Percentiles rank a stretch among this genome's conserved stretches.
Conservation (phyloP, 2,888 invertebrate species). For the Dione juno region DNA sequence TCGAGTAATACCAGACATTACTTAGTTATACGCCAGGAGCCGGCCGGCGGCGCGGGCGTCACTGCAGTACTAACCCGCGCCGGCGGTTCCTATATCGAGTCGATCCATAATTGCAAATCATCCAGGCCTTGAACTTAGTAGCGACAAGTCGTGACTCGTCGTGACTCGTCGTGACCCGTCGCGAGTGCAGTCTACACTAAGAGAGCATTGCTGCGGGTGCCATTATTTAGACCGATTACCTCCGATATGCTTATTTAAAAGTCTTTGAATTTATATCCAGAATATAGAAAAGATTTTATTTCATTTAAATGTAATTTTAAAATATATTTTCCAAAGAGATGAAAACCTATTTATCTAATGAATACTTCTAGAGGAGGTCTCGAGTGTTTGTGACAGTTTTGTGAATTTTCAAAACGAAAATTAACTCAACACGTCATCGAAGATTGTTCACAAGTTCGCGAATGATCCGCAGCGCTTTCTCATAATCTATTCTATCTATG, state of each 20-base stretch:
- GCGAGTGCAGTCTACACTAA: constrained; percentile 33
- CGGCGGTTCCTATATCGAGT: too few species aligned
- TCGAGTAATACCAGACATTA: constrained; percentile 13
- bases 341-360: constrained; percentile 10
- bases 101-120: constrained; percentile 45
- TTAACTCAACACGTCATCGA: constrained; percentile 46
- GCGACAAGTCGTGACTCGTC: neutral
- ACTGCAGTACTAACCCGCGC: too few species aligned
- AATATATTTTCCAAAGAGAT: constrained; percentile 32
- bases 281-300: constrained; percentile 26
- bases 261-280: constrained; percentile 21
- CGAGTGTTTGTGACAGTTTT: constrained; percentile 43
- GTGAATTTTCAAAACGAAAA: constrained; percentile 47
- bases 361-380: constrained; percentile 21
- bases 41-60: constrained; percentile 1
- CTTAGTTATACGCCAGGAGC: constrained; percentile 20
- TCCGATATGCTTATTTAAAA: constrained; percentile 23
- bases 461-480: constrained; percentile 41
- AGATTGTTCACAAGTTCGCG: constrained; percentile 31
- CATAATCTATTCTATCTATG: constrained; percentile 31
- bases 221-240: constrained; percentile 36
- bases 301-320: constrained; percentile 25
- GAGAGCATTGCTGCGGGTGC: constrained; percentile 42
- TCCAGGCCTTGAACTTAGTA: constrained; percentile 38
- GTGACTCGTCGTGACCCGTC: neutral